Percentiles rank a stretch among this genome's conserved stretches.
Evolutionary conservation across 2,888 invertebrate species (phyloP).

Genomic region (Malacosoma neustria): DNA sequence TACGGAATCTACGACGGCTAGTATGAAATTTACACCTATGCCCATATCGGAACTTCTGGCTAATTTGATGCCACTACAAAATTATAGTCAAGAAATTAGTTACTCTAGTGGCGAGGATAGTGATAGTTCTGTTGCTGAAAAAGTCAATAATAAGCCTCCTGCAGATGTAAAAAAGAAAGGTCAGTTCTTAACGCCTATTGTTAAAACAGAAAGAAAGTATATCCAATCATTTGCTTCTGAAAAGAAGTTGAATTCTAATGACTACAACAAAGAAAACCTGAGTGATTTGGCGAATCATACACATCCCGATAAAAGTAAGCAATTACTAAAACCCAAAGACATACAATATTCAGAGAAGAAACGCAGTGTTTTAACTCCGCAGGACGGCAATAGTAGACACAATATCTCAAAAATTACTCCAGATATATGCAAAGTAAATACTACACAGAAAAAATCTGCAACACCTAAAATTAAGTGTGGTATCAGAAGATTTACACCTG

Average conservation of each 20-base stretch:
- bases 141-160: slow-evolving; percentile 31
- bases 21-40: slow-evolving; percentile 60
- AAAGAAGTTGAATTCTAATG: slow-evolving; percentile 28
- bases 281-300: slow-evolving; percentile 30
- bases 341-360: slow-evolving; percentile 30
- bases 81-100: slow-evolving; percentile 39
- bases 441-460: slow-evolving; percentile 38
- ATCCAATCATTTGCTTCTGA: slow-evolving; percentile 39
- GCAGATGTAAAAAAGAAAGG: slow-evolving; percentile 23
- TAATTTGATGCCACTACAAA: slow-evolving; percentile 46
- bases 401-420: slow-evolving; percentile 40
- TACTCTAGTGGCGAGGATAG: slow-evolving; percentile 47
- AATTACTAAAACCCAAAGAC: slow-evolving; percentile 24
- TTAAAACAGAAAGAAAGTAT: slow-evolving; percentile 29
- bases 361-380: slow-evolving; percentile 30
- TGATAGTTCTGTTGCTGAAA: slow-evolving; percentile 42
- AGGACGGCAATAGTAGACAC: slow-evolving; percentile 24
- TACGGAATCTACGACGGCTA: slow-evolving; percentile 51
- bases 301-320: slow-evolving; percentile 31
- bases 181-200: slow-evolving; percentile 36
- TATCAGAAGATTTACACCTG: slow-evolving; percentile 50
- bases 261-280: slow-evolving; percentile 47
- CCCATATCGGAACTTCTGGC: slow-evolving; percentile 62
- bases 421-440: slow-evolving; percentile 29
- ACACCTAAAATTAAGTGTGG: slow-evolving; percentile 59